Evolutionary conservation across 2,797 vertebrate genomes (phyloP), one percentile per base, ranked within the genome.

Genomic region (Scolopax bukidnonensis): DNA sequence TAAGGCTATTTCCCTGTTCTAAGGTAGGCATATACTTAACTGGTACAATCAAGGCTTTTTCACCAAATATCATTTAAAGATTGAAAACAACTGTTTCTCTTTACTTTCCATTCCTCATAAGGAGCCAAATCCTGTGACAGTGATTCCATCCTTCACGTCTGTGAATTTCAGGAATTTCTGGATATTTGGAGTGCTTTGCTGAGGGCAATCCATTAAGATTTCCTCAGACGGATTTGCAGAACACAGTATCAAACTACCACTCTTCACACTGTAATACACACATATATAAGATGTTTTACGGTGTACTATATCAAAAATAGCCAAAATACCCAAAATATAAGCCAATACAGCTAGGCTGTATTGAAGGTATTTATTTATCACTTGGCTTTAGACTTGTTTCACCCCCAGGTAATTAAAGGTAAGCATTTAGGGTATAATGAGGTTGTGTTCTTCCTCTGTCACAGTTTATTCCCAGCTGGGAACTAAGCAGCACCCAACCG

Each of bases 31-130:
- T 32, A 24, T 11, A 30, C 33, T 74, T 79, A n/a, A 53, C 45
- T 48, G 54, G 24, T 50, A 79, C 11, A 73, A 27, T 40, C 21
- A 73, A 53, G 51, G 33, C 12, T 64, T 70, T 57, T 80, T 43
- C 32, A 65, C 9, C 30, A 89, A 94, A 94, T 90, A 90, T 33
- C 93, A 78, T 81, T 93, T 81, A 92, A 95, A 84, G 87, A 93
- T 93, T 90, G 93, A 86, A 95, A 94, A 47, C n/a, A 95, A 85
- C 82, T 90, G 61, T 90, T 95, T 95, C 93, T 85, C 84, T 88
- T 87, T 57, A 76, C 64, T 85, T 75, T 82, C 91, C 40, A 54
- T 41, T 70, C 9, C 57, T 83, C 16, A 59, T 27, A 48, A 57
- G 23, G 16, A n/a, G 21, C 10, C 64, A 43, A 45, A 81, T 54